A percentile compares a stretch with the other conserved stretches of the same genome.
phyloP scores from a whole-genome alignment of 2,113 vertebrate genomes.

The Pedionomus torquatus region DNA sequence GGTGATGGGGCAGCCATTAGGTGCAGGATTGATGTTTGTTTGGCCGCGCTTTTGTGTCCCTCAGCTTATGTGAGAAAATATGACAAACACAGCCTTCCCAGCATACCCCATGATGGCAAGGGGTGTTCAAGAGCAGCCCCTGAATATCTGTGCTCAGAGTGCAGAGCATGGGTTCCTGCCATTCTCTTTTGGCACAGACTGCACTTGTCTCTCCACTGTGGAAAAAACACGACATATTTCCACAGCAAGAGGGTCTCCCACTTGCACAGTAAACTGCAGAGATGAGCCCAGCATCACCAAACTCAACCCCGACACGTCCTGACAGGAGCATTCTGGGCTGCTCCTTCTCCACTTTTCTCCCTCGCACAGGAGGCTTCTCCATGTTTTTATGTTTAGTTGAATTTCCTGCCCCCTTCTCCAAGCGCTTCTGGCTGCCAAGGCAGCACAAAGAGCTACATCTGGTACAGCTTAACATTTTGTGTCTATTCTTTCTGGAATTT shows the following conservation, averaged over 20 bases:
- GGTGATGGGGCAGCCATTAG: neutral
- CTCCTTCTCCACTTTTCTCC: neutral
- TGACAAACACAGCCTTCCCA: neutral
- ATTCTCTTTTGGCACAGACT: neutral
- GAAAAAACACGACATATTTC: neutral
- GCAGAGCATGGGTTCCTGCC: neutral
- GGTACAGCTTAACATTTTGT: slow-evolving; percentile 43
- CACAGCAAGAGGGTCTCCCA: neutral
- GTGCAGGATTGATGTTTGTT: neutral
- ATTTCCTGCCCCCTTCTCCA: neutral
- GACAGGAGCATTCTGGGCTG: neutral
- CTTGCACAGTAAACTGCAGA: neutral
- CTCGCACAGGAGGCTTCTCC: neutral
- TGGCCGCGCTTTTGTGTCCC: neutral
- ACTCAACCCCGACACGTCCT: neutral
- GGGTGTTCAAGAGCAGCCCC: neutral
- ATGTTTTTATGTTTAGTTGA: neutral
- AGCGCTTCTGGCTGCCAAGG: slow-evolving; percentile 44
- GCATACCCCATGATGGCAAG: neutral
- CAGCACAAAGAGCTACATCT: slow-evolving; percentile 50
- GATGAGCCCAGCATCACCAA: neutral
- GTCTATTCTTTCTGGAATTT: slow-evolving; percentile 58
- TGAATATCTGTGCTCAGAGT: neutral
- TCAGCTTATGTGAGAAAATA: neutral
- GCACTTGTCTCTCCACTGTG: neutral